These are phyloP conservation scores for Aphelocoma californica DNA, from an alignment of 2,797 vertebrate species.

Conservation along the genomic window DNA sequence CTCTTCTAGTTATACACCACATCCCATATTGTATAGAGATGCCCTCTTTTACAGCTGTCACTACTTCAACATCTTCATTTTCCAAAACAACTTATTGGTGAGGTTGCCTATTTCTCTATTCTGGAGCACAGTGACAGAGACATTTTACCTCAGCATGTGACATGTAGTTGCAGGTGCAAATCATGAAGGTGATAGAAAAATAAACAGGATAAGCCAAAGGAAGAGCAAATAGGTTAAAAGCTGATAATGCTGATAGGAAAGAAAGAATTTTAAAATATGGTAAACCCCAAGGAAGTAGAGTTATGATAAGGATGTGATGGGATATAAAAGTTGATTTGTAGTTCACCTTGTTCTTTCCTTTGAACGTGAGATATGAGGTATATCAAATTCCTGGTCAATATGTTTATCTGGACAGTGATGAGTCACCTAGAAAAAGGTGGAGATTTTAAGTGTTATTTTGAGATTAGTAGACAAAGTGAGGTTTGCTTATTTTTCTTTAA, in stretches of 20 bases:
- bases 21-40: neutral
- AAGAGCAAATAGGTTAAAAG: neutral
- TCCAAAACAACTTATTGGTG: neutral
- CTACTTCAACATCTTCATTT: neutral
- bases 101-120: neutral
- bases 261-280: neutral
- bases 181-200: neutral
- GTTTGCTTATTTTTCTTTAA: neutral
- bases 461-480: neutral
- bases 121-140: neutral
- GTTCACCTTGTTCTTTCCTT: neutral
- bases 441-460: neutral
- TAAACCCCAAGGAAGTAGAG: neutral
- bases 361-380: neutral
- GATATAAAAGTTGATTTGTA: neutral
- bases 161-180: neutral
- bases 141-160: neutral
- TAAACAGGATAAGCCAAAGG: neutral
- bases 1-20: neutral
- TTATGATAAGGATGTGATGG: neutral
- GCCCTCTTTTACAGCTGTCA: neutral
- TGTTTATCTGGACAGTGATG: neutral
- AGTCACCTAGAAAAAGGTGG: neutral
- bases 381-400: neutral
- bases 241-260: neutral